Base-by-base conservation (phyloP, 2,888 invertebrate genomes). In the Drosophila conformis region DNA sequence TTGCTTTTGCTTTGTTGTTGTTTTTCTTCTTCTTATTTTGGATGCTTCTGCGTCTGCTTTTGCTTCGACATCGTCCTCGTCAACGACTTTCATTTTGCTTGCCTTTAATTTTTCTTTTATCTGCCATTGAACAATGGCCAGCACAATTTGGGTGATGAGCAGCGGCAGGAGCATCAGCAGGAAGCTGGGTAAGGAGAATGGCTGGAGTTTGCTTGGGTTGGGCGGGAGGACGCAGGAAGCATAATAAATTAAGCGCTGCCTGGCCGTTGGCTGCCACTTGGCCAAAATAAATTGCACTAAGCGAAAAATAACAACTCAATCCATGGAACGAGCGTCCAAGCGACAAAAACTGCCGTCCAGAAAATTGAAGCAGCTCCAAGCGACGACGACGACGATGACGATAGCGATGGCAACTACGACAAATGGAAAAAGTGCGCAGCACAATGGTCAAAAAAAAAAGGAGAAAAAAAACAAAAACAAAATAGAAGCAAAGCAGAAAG, bases 261-360 rank as follows among this genome's bases (percentile, higher is more conserved):
- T 81, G 82, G 78, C 83, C 88, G 88, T 83, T 83, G 83, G 80
- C 87, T 90, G 90, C 89, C 90, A 89, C 90, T 89, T 89, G 89
- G 87, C 90, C 89, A 89, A 87, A 87, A 87, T 87, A 87, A 87
- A 87, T 87, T 87, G 87, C 87, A 87, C 89, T 90, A 87, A 87
- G 89, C 90, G 87, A 87, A 87, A 87, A 87, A 87, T 87, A 87
- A 87, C 87, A 87, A 87, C 87, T 87, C 87, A 87, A 87, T 87
- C 85, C 83, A 82, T 67, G 78, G 71, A 65, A 65, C 66, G 68
- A 66, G 56, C 51, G 40, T 38, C 62, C 58, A 67, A 86, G 81
- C 83, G 86, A 86, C 89, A 89, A 90, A 88, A 90, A 83, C 87
- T 88, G 87, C 61, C 83, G 87, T 82, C 82, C 87, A 90, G 89